Evolutionary conservation across 2,797 vertebrate genomes (phyloP), one percentile per base, ranked within the genome.

Genomic region (Anas capensis): DNA sequence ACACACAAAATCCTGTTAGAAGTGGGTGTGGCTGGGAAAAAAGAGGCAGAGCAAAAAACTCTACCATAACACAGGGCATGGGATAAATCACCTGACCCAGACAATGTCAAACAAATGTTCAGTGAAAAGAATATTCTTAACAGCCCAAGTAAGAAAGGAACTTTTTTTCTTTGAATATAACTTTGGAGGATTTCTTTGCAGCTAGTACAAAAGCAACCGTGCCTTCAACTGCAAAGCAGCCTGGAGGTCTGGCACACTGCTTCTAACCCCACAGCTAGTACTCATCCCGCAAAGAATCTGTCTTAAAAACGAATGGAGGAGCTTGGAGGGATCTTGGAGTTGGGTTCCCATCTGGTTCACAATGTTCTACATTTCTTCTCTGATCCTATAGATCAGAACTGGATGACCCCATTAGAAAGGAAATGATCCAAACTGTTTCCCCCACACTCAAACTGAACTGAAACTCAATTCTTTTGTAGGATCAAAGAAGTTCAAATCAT

Each of bases 141-240:
- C 15, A 61, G 31, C 31, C 31, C 44, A 49, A 44, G 34, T 68
- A 82, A 82, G 84, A 88, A 38, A 79, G 26, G 58, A 90, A 85
- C 79, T 78, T 93, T 78, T 65, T 61, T 78, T 70, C 88, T 90
- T 90, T 79, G 24, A 75, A 23, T 62, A 14, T 53, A 82, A 88
- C 82, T 96, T 82, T 36, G 86, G 86, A 82, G 82, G 80, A 89
- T 88, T 90, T 87, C 76, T 93, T 92, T 90, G 58, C 79, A 82
- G 71, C 18, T 65, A 66, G 33, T 60, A 90, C 62, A 96, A 90
- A 96, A 79, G 82, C 80, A 90, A 31, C 26, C 17, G 46, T 92
- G n/a, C 57, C 88, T 93, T 79, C 75, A 92, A 29, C 70, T 61
- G 70, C 69, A 86, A 73, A 91, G 85, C 60, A 70, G 57, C 61